Conservation (phyloP, 2,797 vertebrate genomes). For the Phalloptychus januarius region DNA sequence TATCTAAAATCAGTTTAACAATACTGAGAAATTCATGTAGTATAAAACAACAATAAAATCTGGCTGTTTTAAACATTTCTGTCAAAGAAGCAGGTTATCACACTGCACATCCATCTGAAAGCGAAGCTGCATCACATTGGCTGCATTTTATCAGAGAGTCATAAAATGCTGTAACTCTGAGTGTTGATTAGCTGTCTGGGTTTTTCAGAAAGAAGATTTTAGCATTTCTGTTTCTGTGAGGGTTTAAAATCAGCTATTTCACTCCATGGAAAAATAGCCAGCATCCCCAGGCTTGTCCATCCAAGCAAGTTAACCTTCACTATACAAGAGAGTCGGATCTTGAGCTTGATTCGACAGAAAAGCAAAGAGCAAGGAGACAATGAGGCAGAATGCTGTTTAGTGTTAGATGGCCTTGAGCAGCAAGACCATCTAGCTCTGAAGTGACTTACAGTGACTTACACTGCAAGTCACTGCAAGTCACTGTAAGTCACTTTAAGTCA, state of each 20-base stretch:
- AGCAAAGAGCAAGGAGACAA: conserved; percentile 92
- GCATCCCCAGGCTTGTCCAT: not conserved
- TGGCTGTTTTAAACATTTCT: not conserved
- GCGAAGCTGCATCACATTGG: not conserved
- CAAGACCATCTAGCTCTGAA: no score
- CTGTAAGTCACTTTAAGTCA: no score
- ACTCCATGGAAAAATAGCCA: not conserved
- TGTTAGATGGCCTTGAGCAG: conserved; percentile 96
- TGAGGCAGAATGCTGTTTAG: conserved; percentile 97
- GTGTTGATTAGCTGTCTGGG: not conserved
- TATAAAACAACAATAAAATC: not conserved
- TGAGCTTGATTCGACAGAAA: conserved; percentile 99
- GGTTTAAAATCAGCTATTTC: not conserved
- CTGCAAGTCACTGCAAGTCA: not conserved
- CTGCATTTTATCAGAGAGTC: not conserved
- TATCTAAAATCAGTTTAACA: not conserved
- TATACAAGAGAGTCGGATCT: conserved; percentile 98
- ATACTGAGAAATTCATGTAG: not conserved
- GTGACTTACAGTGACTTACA: no score
- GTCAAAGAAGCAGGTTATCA: not conserved
- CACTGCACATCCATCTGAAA: not conserved
- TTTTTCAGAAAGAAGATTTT: not conserved
- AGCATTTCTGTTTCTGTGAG: not conserved
- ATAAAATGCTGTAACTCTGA: not conserved
- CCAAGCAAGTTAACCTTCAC: not conserved